These are phyloP conservation scores for Ascaphus truei DNA, from an alignment of 2,113 vertebrate species.

Conservation along the genomic window DNA sequence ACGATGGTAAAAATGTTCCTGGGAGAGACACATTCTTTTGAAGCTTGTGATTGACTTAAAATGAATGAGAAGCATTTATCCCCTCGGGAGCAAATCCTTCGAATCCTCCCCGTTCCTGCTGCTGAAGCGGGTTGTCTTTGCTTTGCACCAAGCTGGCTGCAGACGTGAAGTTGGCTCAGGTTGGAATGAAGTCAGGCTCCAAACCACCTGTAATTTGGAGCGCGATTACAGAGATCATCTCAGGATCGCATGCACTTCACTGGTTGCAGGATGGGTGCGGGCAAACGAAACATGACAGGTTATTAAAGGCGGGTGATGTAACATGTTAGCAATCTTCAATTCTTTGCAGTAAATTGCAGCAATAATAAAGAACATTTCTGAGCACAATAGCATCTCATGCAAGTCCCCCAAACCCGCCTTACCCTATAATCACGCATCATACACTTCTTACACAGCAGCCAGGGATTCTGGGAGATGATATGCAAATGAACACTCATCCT, in stretches of 20 bases:
- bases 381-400: too few species aligned
- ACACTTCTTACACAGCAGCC: too few species aligned
- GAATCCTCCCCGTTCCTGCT: background rate
- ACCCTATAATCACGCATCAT: too few species aligned
- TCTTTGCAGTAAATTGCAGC: background rate
- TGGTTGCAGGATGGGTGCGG: too few species aligned
- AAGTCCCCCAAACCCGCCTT: too few species aligned
- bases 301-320: background rate
- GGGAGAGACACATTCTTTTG: conserved; percentile 27
- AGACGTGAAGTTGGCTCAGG: background rate
- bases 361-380: too few species aligned
- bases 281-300: too few species aligned
- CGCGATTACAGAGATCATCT: background rate
- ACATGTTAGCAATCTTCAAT: background rate
- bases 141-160: background rate
- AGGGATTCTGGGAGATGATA: too few species aligned
- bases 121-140: background rate
- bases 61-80: conserved; percentile 19
- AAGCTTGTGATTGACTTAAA: conserved; percentile 27
- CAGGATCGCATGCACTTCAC: background rate
- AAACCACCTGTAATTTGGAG: background rate
- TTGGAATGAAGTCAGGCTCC: background rate
- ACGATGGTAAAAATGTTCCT: conserved; percentile 31
- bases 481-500: too few species aligned
- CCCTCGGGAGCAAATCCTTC: background rate